Evolutionary conservation across 2,113 vertebrate species (phyloP), one percentile per base, ranked within the genome.

Genomic region (Ornithorhynchus anatinus): DNA sequence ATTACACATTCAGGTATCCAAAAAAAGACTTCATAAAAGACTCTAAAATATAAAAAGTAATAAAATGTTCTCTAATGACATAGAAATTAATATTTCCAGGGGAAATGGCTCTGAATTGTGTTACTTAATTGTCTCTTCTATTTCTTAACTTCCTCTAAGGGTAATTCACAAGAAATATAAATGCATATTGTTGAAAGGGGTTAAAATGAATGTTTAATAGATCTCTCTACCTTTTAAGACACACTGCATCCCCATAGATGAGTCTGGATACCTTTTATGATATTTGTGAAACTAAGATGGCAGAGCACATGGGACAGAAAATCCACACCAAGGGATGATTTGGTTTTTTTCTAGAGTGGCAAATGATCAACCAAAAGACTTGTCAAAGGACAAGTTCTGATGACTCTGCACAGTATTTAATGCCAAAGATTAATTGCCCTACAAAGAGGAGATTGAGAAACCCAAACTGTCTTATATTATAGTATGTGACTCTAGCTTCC

Each of bases 41-140:
- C n/a, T 36, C 56, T 12, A 74, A 27, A 59, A 61, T 57, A 64
- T 61, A 15, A 59, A 7, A 40, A 15, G n/a, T 2, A 22, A 65
- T 75, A 59, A 69, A 84, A 42, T 72, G 75, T 48, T 72, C 17
- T 56, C 86, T 59, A 84, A 72, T 20, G 72, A 74, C 60, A 60
- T 61, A 66, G 17, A 69, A 64, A 54, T 40, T 14, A 37, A 59
- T 64, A 45, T 29, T 60, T 60, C 51, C 19, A 37, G 32, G 47
- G 77, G 39, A 72, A 72, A 75, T 31, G 12, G 11, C 61, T 67
- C 48, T 50, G 22, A 71, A 65, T 72, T 78, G 61, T 57, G 20
- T n/a, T 43, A 47, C 20, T 8, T 25, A 62, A 71, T 25, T 38
- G 50, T 35, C 57, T 60, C 37, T 63, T 58, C 19, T 16, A 20